Evolutionary conservation across 2,888 invertebrate genomes (phyloP).

Genomic region (Heliothis peltigera): DNA sequence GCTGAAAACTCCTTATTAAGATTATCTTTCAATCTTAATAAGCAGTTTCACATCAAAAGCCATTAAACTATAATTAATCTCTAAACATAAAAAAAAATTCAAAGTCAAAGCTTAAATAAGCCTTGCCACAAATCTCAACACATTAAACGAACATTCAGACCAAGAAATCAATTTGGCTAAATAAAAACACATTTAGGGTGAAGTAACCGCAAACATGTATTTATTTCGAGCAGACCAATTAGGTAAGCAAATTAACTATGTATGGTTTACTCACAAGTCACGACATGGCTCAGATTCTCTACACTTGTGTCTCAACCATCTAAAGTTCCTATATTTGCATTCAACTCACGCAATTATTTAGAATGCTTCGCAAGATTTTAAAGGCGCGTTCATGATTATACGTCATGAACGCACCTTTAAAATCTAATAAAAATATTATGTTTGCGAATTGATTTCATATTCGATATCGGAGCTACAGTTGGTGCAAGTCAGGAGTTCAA

Average conservation of each 20-base stretch:
- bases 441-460: no score
- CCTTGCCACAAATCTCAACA: neutral
- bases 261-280: constrained; percentile 34
- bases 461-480: no score
- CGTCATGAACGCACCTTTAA: no score
- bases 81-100: neutral
- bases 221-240: constrained; percentile 56
- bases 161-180: constrained; percentile 46
- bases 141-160: constrained; percentile 53
- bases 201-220: constrained; percentile 35
- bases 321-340: neutral
- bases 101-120: constrained; percentile 1
- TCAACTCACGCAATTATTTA: neutral
- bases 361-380: neutral
- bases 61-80: neutral
- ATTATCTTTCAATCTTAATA: neutral
- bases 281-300: constrained; percentile 20
- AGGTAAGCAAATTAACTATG: constrained; percentile 30
- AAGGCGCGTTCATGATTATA: no score
- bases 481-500: neutral
- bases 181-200: constrained; percentile 32
- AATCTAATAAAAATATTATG: no score
- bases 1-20: no score
- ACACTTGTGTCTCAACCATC: constrained; percentile 5
- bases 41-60: neutral